A percentile compares a stretch with the other conserved stretches of the same genome.
These are phyloP conservation scores for Plecturocebus donacophilus DNA, from an alignment of 2,113 vertebrate species.

Conservation along the genomic window DNA sequence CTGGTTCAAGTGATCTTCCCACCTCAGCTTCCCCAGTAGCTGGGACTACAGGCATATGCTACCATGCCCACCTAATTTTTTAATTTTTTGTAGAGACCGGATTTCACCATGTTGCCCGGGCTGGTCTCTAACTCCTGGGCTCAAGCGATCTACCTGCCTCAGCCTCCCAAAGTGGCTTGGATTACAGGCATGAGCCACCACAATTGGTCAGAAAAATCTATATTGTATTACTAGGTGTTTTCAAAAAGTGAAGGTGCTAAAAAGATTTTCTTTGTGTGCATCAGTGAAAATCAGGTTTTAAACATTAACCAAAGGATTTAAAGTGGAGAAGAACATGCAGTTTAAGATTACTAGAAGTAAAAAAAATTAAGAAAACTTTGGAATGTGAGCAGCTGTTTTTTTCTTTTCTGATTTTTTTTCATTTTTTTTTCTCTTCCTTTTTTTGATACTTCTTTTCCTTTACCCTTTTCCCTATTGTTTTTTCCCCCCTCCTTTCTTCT, in stretches of 20 bases:
- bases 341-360: constrained; percentile 1
- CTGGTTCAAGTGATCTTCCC: no score
- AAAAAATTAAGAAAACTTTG: constrained; percentile 15
- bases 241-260: not conserved
- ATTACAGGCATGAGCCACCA: no score
- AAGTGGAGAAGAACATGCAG: not conserved
- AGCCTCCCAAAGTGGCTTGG: no score
- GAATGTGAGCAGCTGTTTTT: not conserved
- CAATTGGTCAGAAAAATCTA: not conserved
- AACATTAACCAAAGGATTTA: constrained; percentile 1
- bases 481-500: not conserved
- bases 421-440: not conserved
- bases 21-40: no score
- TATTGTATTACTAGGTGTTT: not conserved
- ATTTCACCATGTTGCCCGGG: no score
- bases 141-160: no score
- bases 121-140: no score
- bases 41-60: no score
- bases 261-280: not conserved
- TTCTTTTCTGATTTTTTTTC: not conserved
- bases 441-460: not conserved
- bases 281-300: not conserved
- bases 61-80: no score
- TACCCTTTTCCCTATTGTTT: not conserved
- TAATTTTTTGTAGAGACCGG: no score